Conservation (phyloP, 2,797 vertebrate genomes). For the Dermochelys coriacea region DNA sequence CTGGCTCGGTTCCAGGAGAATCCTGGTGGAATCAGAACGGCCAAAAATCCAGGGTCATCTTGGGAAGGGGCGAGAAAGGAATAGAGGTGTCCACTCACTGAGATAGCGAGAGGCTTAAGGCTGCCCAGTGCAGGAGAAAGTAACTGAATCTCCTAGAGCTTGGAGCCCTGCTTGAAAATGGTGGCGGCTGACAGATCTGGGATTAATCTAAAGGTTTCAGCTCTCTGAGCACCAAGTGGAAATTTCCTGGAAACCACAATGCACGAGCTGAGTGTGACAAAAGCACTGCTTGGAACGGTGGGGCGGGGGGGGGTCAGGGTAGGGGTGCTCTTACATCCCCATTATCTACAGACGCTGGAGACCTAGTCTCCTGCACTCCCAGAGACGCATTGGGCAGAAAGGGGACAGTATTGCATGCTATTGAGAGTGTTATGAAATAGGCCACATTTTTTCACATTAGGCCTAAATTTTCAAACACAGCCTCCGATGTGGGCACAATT, state of each 20-base stretch:
- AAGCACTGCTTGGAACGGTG: conserved; percentile 55
- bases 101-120: conserved; percentile 57
- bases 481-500: background rate
- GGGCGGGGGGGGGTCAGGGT: background rate
- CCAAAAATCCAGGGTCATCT: conserved; percentile 54
- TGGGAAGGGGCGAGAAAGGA: conserved; percentile 42
- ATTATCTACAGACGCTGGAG: conserved; percentile 31
- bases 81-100: conserved; percentile 43
- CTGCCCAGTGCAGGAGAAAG: conserved; percentile 62
- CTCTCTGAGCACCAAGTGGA: conserved; percentile 72
- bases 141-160: conserved; percentile 51
- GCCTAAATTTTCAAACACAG: background rate
- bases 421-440: conserved; percentile 38
- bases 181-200: conserved; percentile 77
- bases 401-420: conserved; percentile 23
- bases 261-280: conserved; percentile 40
- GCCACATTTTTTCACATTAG: background rate
- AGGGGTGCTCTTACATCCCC: conserved; percentile 12
- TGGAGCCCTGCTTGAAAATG: conserved; percentile 57
- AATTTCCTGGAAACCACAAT: conserved; percentile 72
- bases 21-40: background rate
- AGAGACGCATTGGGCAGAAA: background rate
- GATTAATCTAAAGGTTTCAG: conserved; percentile 78
- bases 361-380: conserved; percentile 10
- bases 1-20: conserved; percentile 10